Percentiles rank a stretch among this genome's conserved stretches.
These are phyloP conservation scores for Sialis fuliginosa DNA, from an alignment of 2,888 invertebrate genomes.

Conservation along the genomic window DNA sequence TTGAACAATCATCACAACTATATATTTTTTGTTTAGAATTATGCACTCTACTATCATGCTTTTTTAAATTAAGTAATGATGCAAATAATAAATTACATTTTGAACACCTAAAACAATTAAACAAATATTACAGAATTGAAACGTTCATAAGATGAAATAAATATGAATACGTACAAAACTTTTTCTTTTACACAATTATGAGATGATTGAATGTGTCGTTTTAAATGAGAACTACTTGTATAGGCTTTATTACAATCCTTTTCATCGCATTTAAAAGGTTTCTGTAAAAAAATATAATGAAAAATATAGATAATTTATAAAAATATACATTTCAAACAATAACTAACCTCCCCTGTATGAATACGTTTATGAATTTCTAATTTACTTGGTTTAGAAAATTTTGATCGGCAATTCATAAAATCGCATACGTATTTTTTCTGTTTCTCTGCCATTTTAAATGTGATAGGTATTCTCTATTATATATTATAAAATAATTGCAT, in stretches of 20 bases:
- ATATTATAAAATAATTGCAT: too few relatives aligned
- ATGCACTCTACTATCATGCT: background rate
- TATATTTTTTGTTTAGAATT: background rate
- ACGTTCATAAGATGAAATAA: background rate
- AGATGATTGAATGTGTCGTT: background rate
- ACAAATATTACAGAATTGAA: background rate
- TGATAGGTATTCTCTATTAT: too few relatives aligned
- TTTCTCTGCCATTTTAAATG: too few relatives aligned
- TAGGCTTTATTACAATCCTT: background rate
- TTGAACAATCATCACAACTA: background rate
- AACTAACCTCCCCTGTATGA: constrained; percentile 1
- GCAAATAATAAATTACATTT: background rate
- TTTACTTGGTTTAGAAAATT: background rate
- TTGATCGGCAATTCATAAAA: background rate
- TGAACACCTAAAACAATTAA: background rate
- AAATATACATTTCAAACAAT: background rate
- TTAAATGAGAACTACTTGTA: background rate
- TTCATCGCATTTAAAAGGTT: background rate
- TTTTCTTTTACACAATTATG: background rate
- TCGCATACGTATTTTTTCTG: background rate
- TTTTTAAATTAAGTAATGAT: background rate
- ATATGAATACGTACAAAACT: background rate
- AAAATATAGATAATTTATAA: background rate
- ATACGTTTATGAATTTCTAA: background rate
- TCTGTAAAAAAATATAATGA: background rate